Base-by-base conservation (phyloP, 1,140 invertebrate species). In the Apocrypta bakeri region DNA sequence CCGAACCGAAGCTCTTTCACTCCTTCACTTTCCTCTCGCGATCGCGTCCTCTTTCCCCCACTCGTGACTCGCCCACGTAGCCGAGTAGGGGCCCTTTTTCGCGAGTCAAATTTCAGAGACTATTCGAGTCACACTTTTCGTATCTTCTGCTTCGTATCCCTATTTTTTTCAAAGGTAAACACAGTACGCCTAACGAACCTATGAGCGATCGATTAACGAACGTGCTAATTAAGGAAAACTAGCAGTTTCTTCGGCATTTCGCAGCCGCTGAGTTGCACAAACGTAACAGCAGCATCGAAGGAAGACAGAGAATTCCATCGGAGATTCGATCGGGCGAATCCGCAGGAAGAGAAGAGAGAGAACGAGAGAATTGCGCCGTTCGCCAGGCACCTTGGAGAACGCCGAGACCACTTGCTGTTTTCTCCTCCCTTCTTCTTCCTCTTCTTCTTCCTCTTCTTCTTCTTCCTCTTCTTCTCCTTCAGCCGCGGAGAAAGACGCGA, bases 81-180 rank as follows among this genome's bases (percentile, higher is more conserved):
- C 21, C 14, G n/a, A 63, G 78, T 63, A 8, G 61, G 17, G 68
- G 42, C 17, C 48, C 17, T 25, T 73, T 78, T 77, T 82, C 78
- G 37, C 56, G 42, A 64, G 40, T 27, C 17, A 33, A 73, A 64
- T 63, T 72, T 25, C 77, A 17, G 25, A 37, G n/a, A 69, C 40
- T 84, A 80, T 79, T 82, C 63, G 56, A 82, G 84, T 85, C 82
- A 74, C 73, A 24, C 68, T 85, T 80, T 84, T 63, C 33, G 33
- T 9, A n/a, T 37, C 33, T 2, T 2, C 33, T 2, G 33, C 33
- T 37, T 9, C 33, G 9, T 37, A 24, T 78, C 29, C 31, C 37
- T 61, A 63, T 64, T 27, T 71, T 8, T 17, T 21, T 9, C 27
- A 31, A 33, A 14, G 33, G 12, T 37, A 14, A 68, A 37, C 11